These are phyloP conservation scores for Melitaea cinxia DNA, from an alignment of 1,140 invertebrate genomes.

Conservation along the genomic window DNA sequence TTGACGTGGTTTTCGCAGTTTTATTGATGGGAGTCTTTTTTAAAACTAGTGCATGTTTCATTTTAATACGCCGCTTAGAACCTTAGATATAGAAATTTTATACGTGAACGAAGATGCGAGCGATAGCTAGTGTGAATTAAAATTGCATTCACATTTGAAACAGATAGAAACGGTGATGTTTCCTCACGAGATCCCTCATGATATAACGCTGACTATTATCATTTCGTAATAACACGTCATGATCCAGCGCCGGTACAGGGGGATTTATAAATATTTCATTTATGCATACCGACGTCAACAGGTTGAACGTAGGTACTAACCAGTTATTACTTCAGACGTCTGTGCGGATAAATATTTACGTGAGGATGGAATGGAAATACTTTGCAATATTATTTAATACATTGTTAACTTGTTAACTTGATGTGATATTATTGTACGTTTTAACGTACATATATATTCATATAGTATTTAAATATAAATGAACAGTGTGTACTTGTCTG, in stretches of 20 bases:
- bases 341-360: conserved; percentile 29
- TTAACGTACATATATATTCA: too few relatives aligned
- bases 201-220: conserved; percentile 7
- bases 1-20: too few relatives aligned
- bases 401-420: not conserved
- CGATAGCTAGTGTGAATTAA: too few relatives aligned
- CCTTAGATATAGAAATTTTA: too few relatives aligned
- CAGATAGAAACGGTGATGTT: not conserved
- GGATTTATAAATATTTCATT: conserved; percentile 28
- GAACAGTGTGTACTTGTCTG: too few relatives aligned
- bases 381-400: conserved; percentile 20
- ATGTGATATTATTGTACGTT: too few relatives aligned
- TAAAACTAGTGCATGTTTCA: too few relatives aligned
- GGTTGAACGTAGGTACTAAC: conserved; percentile 18
- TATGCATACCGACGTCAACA: conserved; percentile 23
- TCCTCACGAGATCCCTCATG: not conserved
- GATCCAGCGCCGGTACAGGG: conserved; percentile 11
- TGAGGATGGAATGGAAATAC: conserved; percentile 15
- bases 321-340: conserved; percentile 20
- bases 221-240: conserved; percentile 13
- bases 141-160: too few relatives aligned
- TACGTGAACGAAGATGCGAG: too few relatives aligned
- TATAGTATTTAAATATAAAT: too few relatives aligned
- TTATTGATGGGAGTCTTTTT: too few relatives aligned
- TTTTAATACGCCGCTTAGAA: too few relatives aligned